Conservation (phyloP, 2,888 invertebrate genomes). For the Hipparchia semele region DNA sequence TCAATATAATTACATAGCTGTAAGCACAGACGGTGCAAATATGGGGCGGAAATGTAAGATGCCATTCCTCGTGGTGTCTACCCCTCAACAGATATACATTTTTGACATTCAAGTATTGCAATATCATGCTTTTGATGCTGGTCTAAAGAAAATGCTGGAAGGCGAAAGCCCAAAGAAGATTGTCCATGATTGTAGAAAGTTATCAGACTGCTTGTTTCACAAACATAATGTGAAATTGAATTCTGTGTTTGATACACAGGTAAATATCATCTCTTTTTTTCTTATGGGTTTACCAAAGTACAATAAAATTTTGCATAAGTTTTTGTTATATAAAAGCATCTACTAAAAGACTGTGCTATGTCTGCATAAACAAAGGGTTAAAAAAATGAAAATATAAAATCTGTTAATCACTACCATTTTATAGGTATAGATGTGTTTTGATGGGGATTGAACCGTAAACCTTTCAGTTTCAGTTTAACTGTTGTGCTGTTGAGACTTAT, state of each 20-base stretch:
- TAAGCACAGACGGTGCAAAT: conserved; percentile 75
- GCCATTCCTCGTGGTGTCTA: conserved; percentile 74
- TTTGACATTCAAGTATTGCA: conserved; percentile 79
- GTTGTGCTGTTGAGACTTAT: too few species aligned
- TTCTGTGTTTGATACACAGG: conserved; percentile 85
- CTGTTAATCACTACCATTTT: too few species aligned
- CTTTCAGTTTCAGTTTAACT: too few species aligned
- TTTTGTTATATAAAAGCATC: too few species aligned
- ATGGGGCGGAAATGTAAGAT: conserved; percentile 79
- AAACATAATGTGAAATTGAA: conserved; percentile 80
- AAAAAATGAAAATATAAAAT: too few species aligned
- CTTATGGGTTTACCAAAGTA: too few species aligned
- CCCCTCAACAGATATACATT: conserved; percentile 73
- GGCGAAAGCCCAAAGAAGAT: conserved; percentile 78
- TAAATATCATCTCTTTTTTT: conserved; percentile 37
- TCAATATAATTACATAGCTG: conserved; percentile 61
- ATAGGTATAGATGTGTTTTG: too few species aligned
- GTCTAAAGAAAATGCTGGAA: conserved; percentile 74
- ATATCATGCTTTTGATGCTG: conserved; percentile 75
- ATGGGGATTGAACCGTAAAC: too few species aligned
- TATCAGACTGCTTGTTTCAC: conserved; percentile 83
- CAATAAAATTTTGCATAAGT: too few species aligned
- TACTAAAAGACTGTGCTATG: background rate
- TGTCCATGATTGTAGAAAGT: conserved; percentile 82
- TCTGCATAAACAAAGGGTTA: too few species aligned